phyloP scores from a whole-genome alignment of 2,888 invertebrate species.

The Acleris cristana region DNA sequence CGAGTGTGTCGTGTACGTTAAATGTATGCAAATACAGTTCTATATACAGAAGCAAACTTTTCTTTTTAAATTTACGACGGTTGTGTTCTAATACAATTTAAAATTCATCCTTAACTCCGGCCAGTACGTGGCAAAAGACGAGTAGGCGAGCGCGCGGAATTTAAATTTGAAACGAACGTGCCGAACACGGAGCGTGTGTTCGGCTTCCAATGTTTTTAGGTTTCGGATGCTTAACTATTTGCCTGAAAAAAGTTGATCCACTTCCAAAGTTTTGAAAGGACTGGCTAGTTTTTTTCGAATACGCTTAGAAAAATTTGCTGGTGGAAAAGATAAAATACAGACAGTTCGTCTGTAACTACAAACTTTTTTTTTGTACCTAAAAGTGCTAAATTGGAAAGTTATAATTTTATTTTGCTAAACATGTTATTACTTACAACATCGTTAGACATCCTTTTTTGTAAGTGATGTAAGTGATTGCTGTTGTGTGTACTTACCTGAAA shows the following conservation, averaged over 20 bases:
- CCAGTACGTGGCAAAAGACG: constrained; percentile 65
- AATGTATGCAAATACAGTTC: constrained; percentile 9
- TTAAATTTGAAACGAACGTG: constrained; percentile 73
- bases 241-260: constrained; percentile 57
- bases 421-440: no score
- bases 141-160: constrained; percentile 71
- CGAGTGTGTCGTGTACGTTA: background rate
- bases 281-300: constrained; percentile 22
- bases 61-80: constrained; percentile 19
- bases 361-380: background rate
- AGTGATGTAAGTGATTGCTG: no score
- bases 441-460: no score
- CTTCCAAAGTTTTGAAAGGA: constrained; percentile 19
- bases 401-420: no score
- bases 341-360: background rate
- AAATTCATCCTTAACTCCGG: constrained; percentile 69
- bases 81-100: constrained; percentile 53
- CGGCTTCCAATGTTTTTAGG: constrained; percentile 51
- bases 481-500: no score
- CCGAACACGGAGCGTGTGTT: constrained; percentile 61
- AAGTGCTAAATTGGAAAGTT: no score
- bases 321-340: background rate
- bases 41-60: constrained; percentile 16
- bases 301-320: background rate
- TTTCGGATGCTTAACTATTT: constrained; percentile 60